Conservation (phyloP, 2,888 invertebrate genomes). For the Lacanobia wlatinum region DNA sequence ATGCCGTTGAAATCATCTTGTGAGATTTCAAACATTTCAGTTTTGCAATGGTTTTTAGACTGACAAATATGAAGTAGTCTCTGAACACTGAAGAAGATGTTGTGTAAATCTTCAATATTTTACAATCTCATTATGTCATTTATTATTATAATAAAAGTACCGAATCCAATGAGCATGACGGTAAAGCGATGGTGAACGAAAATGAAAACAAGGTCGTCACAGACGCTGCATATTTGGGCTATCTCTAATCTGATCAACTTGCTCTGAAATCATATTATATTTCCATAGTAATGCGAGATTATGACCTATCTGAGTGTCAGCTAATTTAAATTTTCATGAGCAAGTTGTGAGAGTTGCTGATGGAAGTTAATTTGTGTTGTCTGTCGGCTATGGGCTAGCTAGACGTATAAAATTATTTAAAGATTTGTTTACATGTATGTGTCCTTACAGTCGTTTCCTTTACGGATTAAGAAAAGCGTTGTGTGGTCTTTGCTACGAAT, state of each 20-base stretch:
- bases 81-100: not conserved
- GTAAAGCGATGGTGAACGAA: slow-evolving; percentile 79
- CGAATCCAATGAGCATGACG: slow-evolving; percentile 71
- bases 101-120: not conserved
- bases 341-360: slow-evolving; percentile 37
- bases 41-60: slow-evolving; percentile 10
- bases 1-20: slow-evolving; percentile 22
- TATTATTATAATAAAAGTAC: slow-evolving; percentile 60
- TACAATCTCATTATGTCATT: slow-evolving; percentile 74
- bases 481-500: slow-evolving; percentile 12
- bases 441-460: slow-evolving; percentile 28
- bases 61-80: not conserved
- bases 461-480: slow-evolving; percentile 8
- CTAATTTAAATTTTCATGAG: slow-evolving; percentile 47
- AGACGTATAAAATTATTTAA: slow-evolving; percentile 41
- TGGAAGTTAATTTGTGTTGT: slow-evolving; percentile 37
- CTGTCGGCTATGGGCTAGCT: slow-evolving; percentile 17
- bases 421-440: slow-evolving; percentile 18
- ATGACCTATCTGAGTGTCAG: slow-evolving; percentile 25
- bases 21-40: slow-evolving; percentile 14
- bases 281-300: slow-evolving; percentile 25
- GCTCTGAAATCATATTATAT: slow-evolving; percentile 49
- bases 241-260: slow-evolving; percentile 68
- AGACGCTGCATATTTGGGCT: slow-evolving; percentile 84
- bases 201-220: slow-evolving; percentile 89